Base-by-base conservation (phyloP, 2,888 invertebrate species). In the Magallana nippona region DNA sequence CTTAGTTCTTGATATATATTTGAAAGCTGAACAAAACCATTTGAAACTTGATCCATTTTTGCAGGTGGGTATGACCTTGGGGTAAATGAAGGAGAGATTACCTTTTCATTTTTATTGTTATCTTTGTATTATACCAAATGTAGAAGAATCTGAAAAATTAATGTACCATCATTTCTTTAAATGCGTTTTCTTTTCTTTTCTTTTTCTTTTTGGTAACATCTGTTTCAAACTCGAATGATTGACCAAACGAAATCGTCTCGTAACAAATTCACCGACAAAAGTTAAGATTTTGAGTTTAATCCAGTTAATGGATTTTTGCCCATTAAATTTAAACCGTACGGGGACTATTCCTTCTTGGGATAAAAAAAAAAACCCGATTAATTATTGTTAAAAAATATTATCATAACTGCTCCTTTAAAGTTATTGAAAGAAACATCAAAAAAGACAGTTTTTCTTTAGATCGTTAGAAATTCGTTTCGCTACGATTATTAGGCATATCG, bases 401-500 rank as follows among this genome's bases (percentile, higher is more conserved):
- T 71, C 71, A 27, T 71, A 71, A 71, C 71, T 71, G 71, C 71
- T 71, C 32, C 71, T 71, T 71, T 71, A 27, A 71, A 71, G 71
- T 71, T 71, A 71, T 71, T 27, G 22, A 71, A 63, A 71, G 71
- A 71, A 71, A 71, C 71, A 71, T 71, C 71, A 71, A 71, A 32
- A 71, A 32, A 27, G 71, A 71, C 13, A 13, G 5, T 71, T 71
- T 71, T 71, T 27, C 19, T 13, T 71, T 3, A 71, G 71, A 71
- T 71, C 71, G 71, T 71, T 71, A 71, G 71, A 71, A 71, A 71
- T 71, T 71, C 71, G 71, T 71, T 22, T 27, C 71, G 71, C 71
- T 71, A 71, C 71, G 71, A 71, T 71, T 71, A 71, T 71, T 71
- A 71, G 32, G 71, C 71, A 71, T 71, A 71, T 71, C 71, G 71